Base-by-base conservation (phyloP, 2,113 vertebrate genomes). In the Accipiter virgatus region DNA sequence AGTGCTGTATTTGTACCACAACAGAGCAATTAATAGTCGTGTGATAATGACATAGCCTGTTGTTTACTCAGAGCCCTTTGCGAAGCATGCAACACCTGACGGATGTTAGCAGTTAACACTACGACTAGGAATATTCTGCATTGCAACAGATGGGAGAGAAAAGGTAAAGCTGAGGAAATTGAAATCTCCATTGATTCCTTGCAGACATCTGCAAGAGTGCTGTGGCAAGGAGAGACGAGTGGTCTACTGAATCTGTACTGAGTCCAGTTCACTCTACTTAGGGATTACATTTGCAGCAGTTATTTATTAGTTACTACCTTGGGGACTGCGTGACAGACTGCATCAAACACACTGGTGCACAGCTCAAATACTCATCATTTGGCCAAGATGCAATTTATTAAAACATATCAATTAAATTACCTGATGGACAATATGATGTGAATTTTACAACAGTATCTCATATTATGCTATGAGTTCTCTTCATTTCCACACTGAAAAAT, bases 401-500 rank as follows among this genome's bases (percentile, higher is more conserved):
- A 63, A 95, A 52, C 11, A 4, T 16, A 15, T 50, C 58, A 48
- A 26, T 75, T 79, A 67, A 79, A 72, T 42, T 43, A 63, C 31
- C 32, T 4, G 1, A 48, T 55, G 42, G 40, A 9, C 7, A 19
- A 78, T 62, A 63, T 3, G 4, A 66, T 58, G 38, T 21, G 18
- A 34, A 67, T 86, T 90, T 88, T 70, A 59, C 40, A 20, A 38
- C 47, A 10, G 29, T 31, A 31, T 52, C 47, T 79, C 34, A 14
- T 14, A 18, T 85, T 38, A 26, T 38, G 12, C 31, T 81, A 13
- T 3, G 34, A 80, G 59, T 74, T 82, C 61, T 78, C 43, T 95
- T 95, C 81, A 93, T 97, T 96, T 93, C 92, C 72, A 31, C 87
- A 50, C 63, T 95, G 92, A 95, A 97, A 97, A 97, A 97, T 95